Conservation (phyloP, 2,888 invertebrate species). For the Drosophila antonietae region DNA sequence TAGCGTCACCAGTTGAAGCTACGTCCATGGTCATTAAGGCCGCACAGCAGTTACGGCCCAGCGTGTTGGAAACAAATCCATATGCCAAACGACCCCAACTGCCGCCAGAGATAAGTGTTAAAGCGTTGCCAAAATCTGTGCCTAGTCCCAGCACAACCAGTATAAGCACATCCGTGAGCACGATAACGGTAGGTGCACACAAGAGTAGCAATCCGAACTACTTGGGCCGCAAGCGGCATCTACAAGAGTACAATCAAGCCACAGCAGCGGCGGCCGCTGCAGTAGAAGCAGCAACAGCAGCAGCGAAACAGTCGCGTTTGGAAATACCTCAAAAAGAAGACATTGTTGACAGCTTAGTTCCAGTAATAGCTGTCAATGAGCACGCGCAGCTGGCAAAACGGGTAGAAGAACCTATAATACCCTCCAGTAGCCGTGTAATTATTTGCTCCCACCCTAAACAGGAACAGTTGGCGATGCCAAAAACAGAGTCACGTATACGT, state of each 20-base stretch:
- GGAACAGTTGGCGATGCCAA: constrained; percentile 36
- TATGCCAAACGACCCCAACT: constrained; percentile 70
- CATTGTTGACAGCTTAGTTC: constrained; percentile 29
- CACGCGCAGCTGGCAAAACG: constrained; percentile 54
- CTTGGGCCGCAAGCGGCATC: constrained; percentile 77
- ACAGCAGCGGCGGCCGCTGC: constrained; percentile 50
- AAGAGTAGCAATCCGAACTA: constrained; percentile 76
- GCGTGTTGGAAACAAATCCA: constrained; percentile 80
- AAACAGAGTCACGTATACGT: constrained; percentile 87
- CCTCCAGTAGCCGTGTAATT: constrained; percentile 19
- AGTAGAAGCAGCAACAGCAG: constrained; percentile 40
- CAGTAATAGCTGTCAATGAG: constrained; percentile 76
- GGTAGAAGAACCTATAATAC: constrained; percentile 10
- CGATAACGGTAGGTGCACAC: constrained; percentile 36
- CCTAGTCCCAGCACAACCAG: constrained; percentile 20
- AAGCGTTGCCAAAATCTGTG: constrained; percentile 39
- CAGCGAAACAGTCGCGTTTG: constrained; percentile 61
- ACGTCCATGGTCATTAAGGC: constrained; percentile 62
- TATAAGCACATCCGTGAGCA: neutral
- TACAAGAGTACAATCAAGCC: constrained; percentile 77
- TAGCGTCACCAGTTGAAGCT: constrained; percentile 1
- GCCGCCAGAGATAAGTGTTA: constrained; percentile 70
- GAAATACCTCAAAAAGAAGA: constrained; percentile 19
- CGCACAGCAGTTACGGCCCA: constrained; percentile 77
- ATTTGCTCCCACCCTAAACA: constrained; percentile 22